Evolutionary conservation across 2,113 vertebrate genomes (phyloP).

Genomic region (Otis tarda): DNA sequence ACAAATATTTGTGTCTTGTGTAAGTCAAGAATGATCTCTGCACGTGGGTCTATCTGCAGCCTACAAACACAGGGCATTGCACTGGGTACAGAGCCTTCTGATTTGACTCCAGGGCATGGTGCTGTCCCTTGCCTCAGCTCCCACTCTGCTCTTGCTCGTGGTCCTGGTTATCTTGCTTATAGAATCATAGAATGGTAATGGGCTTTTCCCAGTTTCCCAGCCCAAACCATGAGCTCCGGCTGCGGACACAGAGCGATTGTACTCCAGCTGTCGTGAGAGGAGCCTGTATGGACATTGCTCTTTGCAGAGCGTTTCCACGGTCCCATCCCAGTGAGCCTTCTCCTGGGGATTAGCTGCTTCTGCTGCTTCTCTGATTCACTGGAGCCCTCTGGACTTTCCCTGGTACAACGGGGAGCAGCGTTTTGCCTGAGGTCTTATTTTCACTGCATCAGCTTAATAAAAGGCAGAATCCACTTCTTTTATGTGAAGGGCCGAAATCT

Average conservation of each 20-base stretch:
- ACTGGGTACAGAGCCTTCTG: background rate
- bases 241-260: background rate
- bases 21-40: background rate
- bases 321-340: background rate
- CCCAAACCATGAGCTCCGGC: background rate
- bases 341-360: background rate
- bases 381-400: background rate
- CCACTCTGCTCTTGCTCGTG: background rate
- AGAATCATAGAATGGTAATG: too few species aligned
- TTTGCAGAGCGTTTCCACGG: background rate
- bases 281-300: background rate
- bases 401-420: background rate
- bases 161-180: background rate
- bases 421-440: background rate
- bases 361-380: background rate
- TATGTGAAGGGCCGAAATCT: constrained; percentile 23
- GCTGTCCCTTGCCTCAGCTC: background rate
- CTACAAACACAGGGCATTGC: background rate
- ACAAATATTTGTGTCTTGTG: background rate
- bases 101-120: background rate
- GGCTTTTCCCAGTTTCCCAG: background rate
- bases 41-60: rapidly evolving
- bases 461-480: constrained; percentile 9
- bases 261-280: background rate
- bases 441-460: background rate